These are phyloP conservation scores for Rhynchonycteris naso DNA, from an alignment of 2,797 vertebrate genomes.

Conservation along the genomic window DNA sequence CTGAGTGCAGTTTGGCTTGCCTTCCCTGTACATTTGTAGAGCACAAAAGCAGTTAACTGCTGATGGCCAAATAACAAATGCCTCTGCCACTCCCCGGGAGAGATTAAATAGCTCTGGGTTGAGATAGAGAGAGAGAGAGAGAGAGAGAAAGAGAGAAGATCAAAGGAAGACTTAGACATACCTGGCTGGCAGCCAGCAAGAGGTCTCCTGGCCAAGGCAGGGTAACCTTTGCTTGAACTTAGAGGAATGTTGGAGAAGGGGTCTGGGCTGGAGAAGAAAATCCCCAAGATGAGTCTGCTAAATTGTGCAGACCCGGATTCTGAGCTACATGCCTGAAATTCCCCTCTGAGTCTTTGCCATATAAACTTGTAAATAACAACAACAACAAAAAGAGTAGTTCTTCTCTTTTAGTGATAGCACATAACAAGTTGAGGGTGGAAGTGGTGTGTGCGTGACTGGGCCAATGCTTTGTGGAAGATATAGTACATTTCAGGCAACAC, in stretches of 20 bases:
- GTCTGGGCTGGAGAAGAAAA: not conserved
- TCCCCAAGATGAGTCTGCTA: not conserved
- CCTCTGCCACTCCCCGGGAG: conserved; percentile 24
- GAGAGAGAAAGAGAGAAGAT: not conserved
- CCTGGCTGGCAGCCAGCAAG: conserved; percentile 17
- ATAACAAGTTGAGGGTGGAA: not conserved
- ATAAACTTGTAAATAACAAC: not conserved
- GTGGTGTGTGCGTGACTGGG: not conserved
- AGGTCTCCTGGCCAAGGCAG: conserved; percentile 21
- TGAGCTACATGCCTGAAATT: conserved; percentile 43
- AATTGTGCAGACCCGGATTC: not conserved
- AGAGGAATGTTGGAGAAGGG: conserved; percentile 39
- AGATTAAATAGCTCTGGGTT: conserved; percentile 49
- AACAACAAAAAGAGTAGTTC: not conserved
- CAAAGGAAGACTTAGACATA: conserved; percentile 66
- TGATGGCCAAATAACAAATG: conserved; percentile 62
- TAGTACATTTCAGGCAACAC: not conserved
- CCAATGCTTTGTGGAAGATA: not conserved
- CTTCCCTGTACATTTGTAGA: conserved; percentile 12
- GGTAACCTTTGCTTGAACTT: conserved; percentile 65
- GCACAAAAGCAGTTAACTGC: conserved; percentile 31
- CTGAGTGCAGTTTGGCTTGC: conserved; percentile 27
- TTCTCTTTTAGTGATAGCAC: not conserved
- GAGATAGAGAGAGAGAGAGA: not conserved
- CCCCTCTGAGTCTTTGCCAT: not conserved